Conservation (phyloP, 2,113 vertebrate species). For the Montifringilla adamsi region DNA sequence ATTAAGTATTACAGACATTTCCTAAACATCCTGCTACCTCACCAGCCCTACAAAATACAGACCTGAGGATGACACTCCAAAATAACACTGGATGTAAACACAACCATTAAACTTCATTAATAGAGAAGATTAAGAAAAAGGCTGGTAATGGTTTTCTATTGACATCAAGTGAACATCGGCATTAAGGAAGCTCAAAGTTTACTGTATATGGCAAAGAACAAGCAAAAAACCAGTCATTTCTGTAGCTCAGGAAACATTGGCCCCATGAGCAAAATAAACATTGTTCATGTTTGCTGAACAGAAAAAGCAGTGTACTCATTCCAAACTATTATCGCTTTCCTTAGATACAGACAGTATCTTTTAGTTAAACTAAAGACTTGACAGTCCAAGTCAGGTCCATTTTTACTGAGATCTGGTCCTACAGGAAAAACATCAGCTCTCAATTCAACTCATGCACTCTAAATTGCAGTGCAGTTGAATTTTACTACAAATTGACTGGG, state of each 20-base stretch:
- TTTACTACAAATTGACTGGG: neutral
- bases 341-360: slow-evolving; percentile 21
- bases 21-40: neutral
- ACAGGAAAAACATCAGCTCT: neutral
- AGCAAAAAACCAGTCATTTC: neutral
- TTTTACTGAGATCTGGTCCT: slow-evolving; percentile 18
- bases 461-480: neutral
- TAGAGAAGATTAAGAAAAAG: neutral
- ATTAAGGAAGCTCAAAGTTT: slow-evolving; percentile 29
- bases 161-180: neutral
- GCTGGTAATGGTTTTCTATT: neutral
- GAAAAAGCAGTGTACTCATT: slow-evolving; percentile 18
- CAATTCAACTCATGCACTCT: neutral
- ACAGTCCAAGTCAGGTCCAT: slow-evolving; percentile 16
- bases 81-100: neutral
- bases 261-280: slow-evolving; percentile 35
- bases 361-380: slow-evolving; percentile 24
- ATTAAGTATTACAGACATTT: neutral
- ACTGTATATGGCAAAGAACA: neutral
- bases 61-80: neutral
- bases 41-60: neutral
- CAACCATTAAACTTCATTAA: neutral
- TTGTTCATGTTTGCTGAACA: slow-evolving; percentile 34
- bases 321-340: neutral
- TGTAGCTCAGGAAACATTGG: slow-evolving; percentile 27